A percentile compares a stretch with the other conserved stretches of the same genome.
phyloP scores from a whole-genome alignment of 2,113 vertebrate species.

The Silurus meridionalis region DNA sequence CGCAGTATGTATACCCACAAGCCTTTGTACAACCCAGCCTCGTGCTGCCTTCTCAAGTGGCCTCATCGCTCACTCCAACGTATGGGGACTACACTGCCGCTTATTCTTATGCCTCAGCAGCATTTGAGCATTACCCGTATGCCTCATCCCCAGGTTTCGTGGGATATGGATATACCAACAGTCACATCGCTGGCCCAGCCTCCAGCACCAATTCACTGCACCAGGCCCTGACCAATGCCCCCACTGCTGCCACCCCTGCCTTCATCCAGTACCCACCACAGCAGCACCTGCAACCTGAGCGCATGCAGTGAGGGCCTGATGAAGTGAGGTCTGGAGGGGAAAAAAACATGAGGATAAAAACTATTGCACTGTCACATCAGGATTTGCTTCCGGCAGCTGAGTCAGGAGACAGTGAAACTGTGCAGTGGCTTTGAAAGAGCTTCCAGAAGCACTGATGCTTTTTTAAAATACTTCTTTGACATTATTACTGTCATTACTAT shows the following conservation, averaged over 20 bases:
- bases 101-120: constrained; percentile 82
- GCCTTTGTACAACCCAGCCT: constrained; percentile 88
- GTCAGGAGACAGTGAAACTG: constrained; percentile 45
- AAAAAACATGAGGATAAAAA: constrained; percentile 15
- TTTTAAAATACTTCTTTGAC: constrained; percentile 33
- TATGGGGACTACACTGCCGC: constrained; percentile 89
- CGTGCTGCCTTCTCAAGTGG: constrained; percentile 85
- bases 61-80: constrained; percentile 79
- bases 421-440: constrained; percentile 60
- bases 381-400: constrained; percentile 47
- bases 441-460: constrained; percentile 50
- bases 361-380: constrained; percentile 71
- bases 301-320: constrained; percentile 74
- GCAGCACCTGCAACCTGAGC: constrained; percentile 81
- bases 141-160: constrained; percentile 84
- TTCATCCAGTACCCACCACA: constrained; percentile 89
- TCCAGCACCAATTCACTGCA: constrained; percentile 71
- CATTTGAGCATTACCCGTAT: constrained; percentile 92
- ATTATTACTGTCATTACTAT: constrained; percentile 32
- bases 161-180: constrained; percentile 83
- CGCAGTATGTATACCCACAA: constrained; percentile 91
- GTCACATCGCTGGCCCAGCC: constrained; percentile 67
- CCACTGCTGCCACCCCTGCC: constrained; percentile 63
- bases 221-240: constrained; percentile 55
- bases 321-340: not conserved